Base-by-base conservation (phyloP, 1,140 invertebrate species). In the Neoseiulus cucumeris region DNA sequence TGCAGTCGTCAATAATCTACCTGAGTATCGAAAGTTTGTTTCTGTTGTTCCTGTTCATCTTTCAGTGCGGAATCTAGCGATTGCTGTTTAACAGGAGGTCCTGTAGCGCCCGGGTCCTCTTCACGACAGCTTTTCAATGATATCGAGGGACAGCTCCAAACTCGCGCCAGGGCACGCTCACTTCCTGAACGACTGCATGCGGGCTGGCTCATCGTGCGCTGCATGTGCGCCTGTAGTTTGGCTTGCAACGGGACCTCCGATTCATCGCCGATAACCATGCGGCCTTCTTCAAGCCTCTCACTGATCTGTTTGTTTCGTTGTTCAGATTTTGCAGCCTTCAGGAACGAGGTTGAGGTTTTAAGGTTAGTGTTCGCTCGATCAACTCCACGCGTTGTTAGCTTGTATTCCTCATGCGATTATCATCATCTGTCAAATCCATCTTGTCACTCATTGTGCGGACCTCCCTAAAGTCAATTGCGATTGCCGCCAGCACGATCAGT, bases 81-180 rank as follows among this genome's bases (percentile, higher is more conserved):
- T 9, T 59, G 51, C 51, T 59, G 51, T 25, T 59, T 59, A 14
- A 59, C 51, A 25, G 51, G 51, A 25, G 14, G 51, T 33, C 14
- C 12, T 33, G 51, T 9, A 18, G 25, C 25, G 6, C 17, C 51
- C 25, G 25, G 25, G 25, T 59, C 51, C 51, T 59, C 51, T 25
- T 75, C 72, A 30, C 74, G 67, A n/a, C 69, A 65, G 65, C 68
- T 69, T 45, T 64, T 44, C 41, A 69, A 51, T 17, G 68, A 66
- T 28, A 70, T 68, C 12, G 69, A 64, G 14, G 69, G 69, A 41
- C 69, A 70, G 65, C 69, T 70, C 69, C 69, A 70, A 33, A 70
- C 67, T 14, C 68, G 68, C n/a, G 69, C 68, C 25, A 70, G 59
- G 6, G 66, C 68, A n/a, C 55, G 65, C 9, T 59, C 51, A 9